phyloP scores from a whole-genome alignment of 2,888 invertebrate genomes.

The Pilophorus perplexus region DNA sequence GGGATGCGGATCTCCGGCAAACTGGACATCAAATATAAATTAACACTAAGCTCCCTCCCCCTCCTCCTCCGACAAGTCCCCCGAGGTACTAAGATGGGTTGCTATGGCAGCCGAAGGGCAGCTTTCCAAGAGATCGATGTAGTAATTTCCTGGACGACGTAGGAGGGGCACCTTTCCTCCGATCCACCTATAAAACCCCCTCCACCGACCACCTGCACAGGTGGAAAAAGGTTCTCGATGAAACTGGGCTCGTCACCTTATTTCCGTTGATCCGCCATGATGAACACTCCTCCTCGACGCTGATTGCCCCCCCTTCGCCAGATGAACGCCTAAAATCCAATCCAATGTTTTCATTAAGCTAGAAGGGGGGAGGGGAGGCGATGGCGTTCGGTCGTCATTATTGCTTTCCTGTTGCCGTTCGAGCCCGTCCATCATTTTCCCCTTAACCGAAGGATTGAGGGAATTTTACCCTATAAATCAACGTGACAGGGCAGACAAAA shows the following conservation, averaged over 20 bases:
- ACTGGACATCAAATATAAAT: slow-evolving; percentile 38
- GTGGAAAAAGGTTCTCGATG: slow-evolving; percentile 14
- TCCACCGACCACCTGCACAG: slow-evolving; percentile 12
- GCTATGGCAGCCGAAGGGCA: slow-evolving; percentile 27
- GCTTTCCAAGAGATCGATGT: slow-evolving; percentile 32
- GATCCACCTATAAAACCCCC: too few relatives aligned
- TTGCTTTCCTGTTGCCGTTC: too few relatives aligned
- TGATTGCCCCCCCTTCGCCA: too few relatives aligned
- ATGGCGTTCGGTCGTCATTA: slow-evolving; percentile 17
- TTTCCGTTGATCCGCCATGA: slow-evolving; percentile 11
- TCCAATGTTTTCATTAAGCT: slow-evolving; percentile 19
- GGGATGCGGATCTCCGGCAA: background rate
- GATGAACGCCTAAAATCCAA: slow-evolving; percentile 20
- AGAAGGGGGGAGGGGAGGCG: too few relatives aligned
- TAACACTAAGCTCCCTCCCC: slow-evolving; percentile 19
- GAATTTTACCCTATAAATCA: too few relatives aligned
- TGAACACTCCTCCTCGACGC: too few relatives aligned
- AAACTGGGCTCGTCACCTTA: slow-evolving; percentile 3
- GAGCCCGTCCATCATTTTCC: too few relatives aligned
- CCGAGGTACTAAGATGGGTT: slow-evolving; percentile 14
- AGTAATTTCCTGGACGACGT: slow-evolving; percentile 34
- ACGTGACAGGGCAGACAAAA: too few relatives aligned
- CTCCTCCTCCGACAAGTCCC: background rate
- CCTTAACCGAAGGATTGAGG: too few relatives aligned
- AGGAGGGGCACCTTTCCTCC: too few relatives aligned